Percentiles rank a stretch among this genome's conserved stretches.
Evolutionary conservation across 2,113 vertebrate species (phyloP).

Genomic region (Mormyrus lacerda): DNA sequence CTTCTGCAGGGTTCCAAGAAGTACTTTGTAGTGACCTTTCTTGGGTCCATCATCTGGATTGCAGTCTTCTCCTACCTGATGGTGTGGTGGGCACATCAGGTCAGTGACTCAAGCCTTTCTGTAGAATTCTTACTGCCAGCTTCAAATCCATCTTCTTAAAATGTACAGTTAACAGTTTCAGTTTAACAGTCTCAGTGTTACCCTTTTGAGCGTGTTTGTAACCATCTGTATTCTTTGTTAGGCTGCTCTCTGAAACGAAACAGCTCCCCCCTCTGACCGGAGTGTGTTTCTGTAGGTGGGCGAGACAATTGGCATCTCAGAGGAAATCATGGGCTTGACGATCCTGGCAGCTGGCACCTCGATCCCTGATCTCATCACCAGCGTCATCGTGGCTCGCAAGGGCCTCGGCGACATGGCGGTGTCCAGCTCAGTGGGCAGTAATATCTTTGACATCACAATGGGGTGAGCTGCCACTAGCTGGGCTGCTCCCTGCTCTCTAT

Average conservation of each 20-base stretch:
- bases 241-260: neutral
- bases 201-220: neutral
- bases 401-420: slow-evolving; percentile 96
- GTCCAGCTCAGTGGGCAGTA: slow-evolving; percentile 94
- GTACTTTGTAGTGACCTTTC: slow-evolving; percentile 78
- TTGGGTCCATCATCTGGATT: slow-evolving; percentile 91
- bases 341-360: slow-evolving; percentile 93
- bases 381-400: slow-evolving; percentile 91
- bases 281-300: slow-evolving; percentile 68
- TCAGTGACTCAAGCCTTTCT: slow-evolving; percentile 42
- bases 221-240: neutral
- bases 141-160: neutral
- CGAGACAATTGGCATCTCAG: slow-evolving; percentile 92
- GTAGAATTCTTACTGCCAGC: neutral
- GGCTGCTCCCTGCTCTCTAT: neutral
- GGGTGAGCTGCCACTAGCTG: slow-evolving; percentile 68
- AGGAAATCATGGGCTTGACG: slow-evolving; percentile 95
- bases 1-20: slow-evolving; percentile 70
- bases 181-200: neutral
- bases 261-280: neutral
- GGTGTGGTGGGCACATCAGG: slow-evolving; percentile 99
- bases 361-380: slow-evolving; percentile 95
- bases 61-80: slow-evolving; percentile 89
- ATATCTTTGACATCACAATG: slow-evolving; percentile 95
- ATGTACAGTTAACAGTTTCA: neutral